Evolutionary conservation across 2,797 vertebrate species (phyloP), one percentile per base, ranked within the genome.

Genomic region (Liasis olivaceus): DNA sequence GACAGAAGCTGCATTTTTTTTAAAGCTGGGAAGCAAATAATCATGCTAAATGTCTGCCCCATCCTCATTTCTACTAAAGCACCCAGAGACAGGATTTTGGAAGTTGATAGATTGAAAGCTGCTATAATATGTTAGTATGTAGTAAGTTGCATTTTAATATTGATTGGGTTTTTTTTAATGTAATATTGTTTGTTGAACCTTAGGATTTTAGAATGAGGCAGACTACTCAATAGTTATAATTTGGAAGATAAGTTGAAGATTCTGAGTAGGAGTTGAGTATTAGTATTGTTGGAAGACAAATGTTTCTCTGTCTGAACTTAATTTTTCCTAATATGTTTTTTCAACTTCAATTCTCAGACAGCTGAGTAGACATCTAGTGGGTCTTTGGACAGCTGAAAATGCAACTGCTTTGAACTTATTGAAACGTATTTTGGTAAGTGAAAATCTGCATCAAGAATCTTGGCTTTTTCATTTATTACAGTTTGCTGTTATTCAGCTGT

Each of bases 331-430:
- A 94, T 95, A 93, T 92, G 93, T 95, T 97, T 96, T 91, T 97
- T 91, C 95, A 96, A 95, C 88, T 97, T 91, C 93, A 95, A 93
- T 96, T 97, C 97, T 96, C 97, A 99, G 99, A 96, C 99, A 99
- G 97, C 97, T 99, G 95, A 99, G 99, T 97, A 99, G 99, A 95
- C 99, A 99, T 96, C 98, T 99, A 96, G 99, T 99, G 96, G 99
- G 99, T 91, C 98, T 99, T 91, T 99, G 99, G 99, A 99, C 98
- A 42, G 99, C 99, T 93, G 99, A 99, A 95, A 99, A 99, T 96
- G 97, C 98, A 84, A 98, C 98, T n/a, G 99, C 99, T 93, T 97
- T 98, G 97, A 99, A 99, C 97, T 98, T 99, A 93, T 97, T 99
- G 93, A 99, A 99, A 95, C 99, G 99, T 95, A 99, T 99, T 96